A percentile compares a stretch with the other conserved stretches of the same genome.
Conservation (phyloP, 2,888 invertebrate species). For the Xestoiulus laeticollis region DNA sequence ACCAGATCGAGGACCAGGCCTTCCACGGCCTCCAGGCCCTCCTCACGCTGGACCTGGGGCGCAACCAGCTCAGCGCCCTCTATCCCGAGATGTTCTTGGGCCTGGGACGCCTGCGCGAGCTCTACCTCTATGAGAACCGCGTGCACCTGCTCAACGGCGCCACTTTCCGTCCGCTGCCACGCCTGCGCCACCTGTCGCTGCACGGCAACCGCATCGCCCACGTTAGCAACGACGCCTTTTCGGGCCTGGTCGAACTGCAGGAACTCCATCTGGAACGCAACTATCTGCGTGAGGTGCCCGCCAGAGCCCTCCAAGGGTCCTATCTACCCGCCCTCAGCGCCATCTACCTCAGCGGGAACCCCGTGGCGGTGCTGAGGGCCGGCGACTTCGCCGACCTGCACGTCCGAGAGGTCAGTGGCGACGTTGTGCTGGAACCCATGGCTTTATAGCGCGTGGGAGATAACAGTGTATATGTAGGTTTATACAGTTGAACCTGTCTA, state of each 20-base stretch:
- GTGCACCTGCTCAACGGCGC: slow-evolving; percentile 60
- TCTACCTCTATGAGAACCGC: slow-evolving; percentile 62
- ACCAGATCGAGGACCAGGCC: slow-evolving; percentile 63
- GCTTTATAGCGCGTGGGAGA: too few relatives aligned
- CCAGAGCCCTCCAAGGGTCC: slow-evolving; percentile 56
- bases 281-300: slow-evolving; percentile 58
- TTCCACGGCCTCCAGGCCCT: slow-evolving; percentile 63
- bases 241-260: slow-evolving; percentile 60
- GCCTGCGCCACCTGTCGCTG: slow-evolving; percentile 60
- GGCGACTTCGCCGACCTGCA: slow-evolving; percentile 60
- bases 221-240: slow-evolving; percentile 62
- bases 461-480: too few relatives aligned
- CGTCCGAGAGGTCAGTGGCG: slow-evolving; percentile 59
- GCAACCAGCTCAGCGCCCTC: slow-evolving; percentile 63
- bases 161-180: slow-evolving; percentile 60
- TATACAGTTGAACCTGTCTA: too few relatives aligned
- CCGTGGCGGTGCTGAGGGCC: slow-evolving; percentile 57
- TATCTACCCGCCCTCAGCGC: slow-evolving; percentile 56
- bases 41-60: slow-evolving; percentile 61
- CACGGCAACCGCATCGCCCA: slow-evolving; percentile 61
- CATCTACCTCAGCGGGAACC: slow-evolving; percentile 59
- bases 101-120: slow-evolving; percentile 60
- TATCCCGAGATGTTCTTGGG: slow-evolving; percentile 64
- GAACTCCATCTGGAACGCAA: slow-evolving; percentile 59
- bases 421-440: too few relatives aligned